A percentile compares a stretch with the other conserved stretches of the same genome.
Evolutionary conservation across 2,888 invertebrate genomes (phyloP).

Genomic region (Meteorus colon): DNA sequence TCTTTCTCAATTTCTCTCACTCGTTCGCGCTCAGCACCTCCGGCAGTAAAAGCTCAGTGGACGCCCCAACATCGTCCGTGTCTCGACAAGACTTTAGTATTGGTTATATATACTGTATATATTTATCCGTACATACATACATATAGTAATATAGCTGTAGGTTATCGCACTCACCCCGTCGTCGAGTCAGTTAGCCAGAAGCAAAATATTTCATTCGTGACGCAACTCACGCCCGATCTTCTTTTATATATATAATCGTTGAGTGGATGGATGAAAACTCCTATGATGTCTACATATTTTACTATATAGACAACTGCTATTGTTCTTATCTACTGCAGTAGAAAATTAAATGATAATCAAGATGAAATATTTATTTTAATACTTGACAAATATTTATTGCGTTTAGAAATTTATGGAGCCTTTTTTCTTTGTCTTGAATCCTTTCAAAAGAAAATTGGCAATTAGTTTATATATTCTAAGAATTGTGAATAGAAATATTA

Average conservation of each 20-base stretch:
- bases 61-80: constrained; percentile 36
- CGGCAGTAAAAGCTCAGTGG: constrained; percentile 43
- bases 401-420: background rate
- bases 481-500: no score
- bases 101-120: constrained; percentile 25
- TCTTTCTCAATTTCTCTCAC: constrained; percentile 39
- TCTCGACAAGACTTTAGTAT: constrained; percentile 21
- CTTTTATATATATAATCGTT: constrained; percentile 5
- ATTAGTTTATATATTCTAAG: no score
- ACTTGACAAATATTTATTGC: background rate
- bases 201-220: constrained; percentile 49
- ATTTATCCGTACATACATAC: constrained; percentile 24
- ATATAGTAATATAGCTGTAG: constrained; percentile 22
- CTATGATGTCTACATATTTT: background rate
- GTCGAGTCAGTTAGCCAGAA: constrained; percentile 49
- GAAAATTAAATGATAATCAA: background rate
- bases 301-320: background rate
- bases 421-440: no score
- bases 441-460: no score
- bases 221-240: constrained; percentile 24
- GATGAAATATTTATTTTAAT: background rate
- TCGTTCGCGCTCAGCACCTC: constrained; percentile 42
- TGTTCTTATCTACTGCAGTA: background rate
- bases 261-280: background rate
- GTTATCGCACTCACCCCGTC: constrained; percentile 40